phyloP scores from a whole-genome alignment of 2,888 invertebrate species.

The Polydrusus cervinus region DNA sequence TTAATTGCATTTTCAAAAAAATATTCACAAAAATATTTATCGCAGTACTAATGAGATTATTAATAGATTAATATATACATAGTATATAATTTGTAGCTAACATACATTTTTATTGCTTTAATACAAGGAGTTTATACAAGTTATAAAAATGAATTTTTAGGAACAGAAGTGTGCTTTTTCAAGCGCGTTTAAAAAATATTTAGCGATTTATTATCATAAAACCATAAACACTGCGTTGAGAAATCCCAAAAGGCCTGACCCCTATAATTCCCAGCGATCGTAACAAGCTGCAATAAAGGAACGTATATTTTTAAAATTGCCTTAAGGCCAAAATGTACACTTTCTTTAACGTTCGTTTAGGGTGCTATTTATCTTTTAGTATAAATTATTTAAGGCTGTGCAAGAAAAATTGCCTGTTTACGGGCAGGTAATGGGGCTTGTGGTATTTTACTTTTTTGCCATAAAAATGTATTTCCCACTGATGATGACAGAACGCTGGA shows the following conservation, averaged over 20 bases:
- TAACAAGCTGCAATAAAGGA: conserved; percentile 12
- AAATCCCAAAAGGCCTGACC: conserved; percentile 4
- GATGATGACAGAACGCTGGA: not conserved
- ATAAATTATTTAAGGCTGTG: conserved; percentile 5
- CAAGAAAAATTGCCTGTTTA: not conserved
- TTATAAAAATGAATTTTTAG: too few relatives aligned
- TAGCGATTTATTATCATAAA: conserved; percentile 5
- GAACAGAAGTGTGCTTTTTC: not conserved
- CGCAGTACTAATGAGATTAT: too few relatives aligned
- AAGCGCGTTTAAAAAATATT: not conserved
- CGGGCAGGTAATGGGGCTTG: not conserved
- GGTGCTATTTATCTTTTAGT: conserved; percentile 4
- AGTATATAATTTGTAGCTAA: too few relatives aligned
- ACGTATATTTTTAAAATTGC: conserved; percentile 17
- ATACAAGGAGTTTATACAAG: too few relatives aligned
- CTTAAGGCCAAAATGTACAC: conserved; percentile 7
- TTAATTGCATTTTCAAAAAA: too few relatives aligned
- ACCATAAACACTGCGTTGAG: conserved; percentile 11
- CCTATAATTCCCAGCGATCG: conserved; percentile 15
- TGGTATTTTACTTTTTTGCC: conserved; percentile 4
- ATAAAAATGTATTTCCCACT: not conserved
- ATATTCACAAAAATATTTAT: too few relatives aligned
- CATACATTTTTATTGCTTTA: too few relatives aligned
- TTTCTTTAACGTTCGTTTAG: conserved; percentile 6
- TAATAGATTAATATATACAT: too few relatives aligned